Evolutionary conservation across 2,888 invertebrate species (phyloP), one percentile per base, ranked within the genome.

Genomic region (Noctua comes): DNA sequence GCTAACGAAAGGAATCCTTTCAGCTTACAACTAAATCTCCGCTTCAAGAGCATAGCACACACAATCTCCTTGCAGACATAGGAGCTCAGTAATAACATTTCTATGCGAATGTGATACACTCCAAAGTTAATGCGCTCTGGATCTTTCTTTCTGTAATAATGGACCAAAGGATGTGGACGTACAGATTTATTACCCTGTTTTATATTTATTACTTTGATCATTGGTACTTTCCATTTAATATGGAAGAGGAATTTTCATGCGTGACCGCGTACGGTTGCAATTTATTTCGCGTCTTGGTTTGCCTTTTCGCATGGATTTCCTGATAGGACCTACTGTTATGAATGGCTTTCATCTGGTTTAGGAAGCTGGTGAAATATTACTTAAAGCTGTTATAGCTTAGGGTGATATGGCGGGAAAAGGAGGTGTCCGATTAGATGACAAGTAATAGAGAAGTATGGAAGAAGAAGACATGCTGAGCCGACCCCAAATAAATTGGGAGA

Each of bases 181-280:
- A 69, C 82, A 85, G 86, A 90, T 90, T 90, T 90, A 90, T 90
- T 68, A 68, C 90, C 70, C 77, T 80, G 88, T 81, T 83, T 88
- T 87, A 83, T 89, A 89, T 90, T 88, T 89, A 88, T 89, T 83
- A 86, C 88, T 88, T 85, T 82, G 88, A 88, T 89, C 88, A 88
- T 82, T 86, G 85, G 78, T 88, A 81, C 88, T 86, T 84, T 80
- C 89, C 79, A 82, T 86, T 88, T 88, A 85, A 88, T 88, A 88
- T 85, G 74, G 68, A 87, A 79, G 80, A 82, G 76, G 80, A 80
- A 83, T 88, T 85, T 85, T 88, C 79, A 86, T 78, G 86, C 82
- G 77, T 87, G 79, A 87, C 86, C 59, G 79, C 73, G 73, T 80
- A 76, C 66, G 72, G 81, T 73, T 70, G 73, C 77, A 77, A 86